Conservation (phyloP, 1,140 invertebrate genomes). For the Cydia fagiglandana region DNA sequence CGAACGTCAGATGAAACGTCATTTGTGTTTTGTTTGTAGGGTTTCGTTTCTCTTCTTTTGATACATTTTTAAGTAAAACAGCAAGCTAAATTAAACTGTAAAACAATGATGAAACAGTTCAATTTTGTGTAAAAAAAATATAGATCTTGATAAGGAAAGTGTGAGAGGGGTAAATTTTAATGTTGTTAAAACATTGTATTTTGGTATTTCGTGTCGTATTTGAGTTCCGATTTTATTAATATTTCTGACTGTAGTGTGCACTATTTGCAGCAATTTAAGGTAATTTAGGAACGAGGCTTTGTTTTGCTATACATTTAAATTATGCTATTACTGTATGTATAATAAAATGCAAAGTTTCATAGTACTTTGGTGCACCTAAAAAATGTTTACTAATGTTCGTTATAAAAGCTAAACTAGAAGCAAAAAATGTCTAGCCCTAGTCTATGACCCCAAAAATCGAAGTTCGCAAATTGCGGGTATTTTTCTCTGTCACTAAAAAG, state of each 20-base stretch:
- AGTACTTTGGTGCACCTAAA: too few relatives aligned
- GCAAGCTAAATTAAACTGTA: neutral
- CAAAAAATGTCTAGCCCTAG: too few relatives aligned
- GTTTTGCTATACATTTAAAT: too few relatives aligned
- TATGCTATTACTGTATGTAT: too few relatives aligned
- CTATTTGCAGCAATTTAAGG: neutral
- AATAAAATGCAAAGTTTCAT: too few relatives aligned
- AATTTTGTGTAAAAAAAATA: neutral
- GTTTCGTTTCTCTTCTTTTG: neutral
- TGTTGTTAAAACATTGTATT: neutral
- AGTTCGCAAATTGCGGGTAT: too few relatives aligned
- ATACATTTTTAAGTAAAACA: neutral
- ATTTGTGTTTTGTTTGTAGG: neutral
- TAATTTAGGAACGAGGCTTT: neutral
- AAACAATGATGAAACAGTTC: neutral
- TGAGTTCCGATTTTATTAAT: neutral
- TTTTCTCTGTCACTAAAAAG: too few relatives aligned
- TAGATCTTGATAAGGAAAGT: neutral
- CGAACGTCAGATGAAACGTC: neutral
- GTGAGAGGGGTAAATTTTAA: too few relatives aligned
- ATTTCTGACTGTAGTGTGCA: neutral
- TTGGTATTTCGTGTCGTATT: neutral
- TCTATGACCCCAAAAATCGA: too few relatives aligned
- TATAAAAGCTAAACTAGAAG: too few relatives aligned
- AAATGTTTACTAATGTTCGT: too few relatives aligned